These are phyloP conservation scores for Nannospalax galili DNA, from an alignment of 2,113 vertebrate genomes.

Conservation along the genomic window DNA sequence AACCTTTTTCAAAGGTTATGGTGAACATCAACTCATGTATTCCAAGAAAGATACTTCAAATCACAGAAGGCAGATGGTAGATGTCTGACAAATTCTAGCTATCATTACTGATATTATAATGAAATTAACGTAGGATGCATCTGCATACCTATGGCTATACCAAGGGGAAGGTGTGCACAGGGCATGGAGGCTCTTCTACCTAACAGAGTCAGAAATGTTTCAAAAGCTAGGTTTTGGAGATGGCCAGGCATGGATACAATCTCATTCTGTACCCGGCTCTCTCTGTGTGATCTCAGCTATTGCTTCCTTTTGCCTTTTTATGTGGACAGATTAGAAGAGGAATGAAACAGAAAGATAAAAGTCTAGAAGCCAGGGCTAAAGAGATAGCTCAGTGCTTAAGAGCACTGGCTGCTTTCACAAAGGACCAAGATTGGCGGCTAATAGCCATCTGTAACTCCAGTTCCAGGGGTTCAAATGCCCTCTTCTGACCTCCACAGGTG, in stretches of 20 bases:
- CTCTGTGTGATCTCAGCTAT: background rate
- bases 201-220: background rate
- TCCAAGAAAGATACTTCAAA: background rate
- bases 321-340: background rate
- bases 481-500: too few species aligned
- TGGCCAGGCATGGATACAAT: too few species aligned
- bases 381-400: too few species aligned
- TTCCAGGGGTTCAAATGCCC: too few species aligned
- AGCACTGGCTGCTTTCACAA: too few species aligned
- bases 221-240: background rate
- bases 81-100: background rate
- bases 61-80: background rate
- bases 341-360: background rate
- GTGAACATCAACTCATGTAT: background rate
- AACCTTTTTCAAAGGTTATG: background rate
- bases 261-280: background rate
- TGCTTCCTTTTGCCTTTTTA: background rate
- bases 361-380: too few species aligned
- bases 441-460: too few species aligned
- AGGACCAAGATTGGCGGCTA: too few species aligned
- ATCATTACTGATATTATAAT: too few species aligned
- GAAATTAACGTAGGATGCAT: too few species aligned
- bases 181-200: rapidly evolving
- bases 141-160: rapidly evolving
- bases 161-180: rapidly evolving